Evolutionary conservation across 2,113 vertebrate species (phyloP).

Genomic region (Anoplopoma fimbria): DNA sequence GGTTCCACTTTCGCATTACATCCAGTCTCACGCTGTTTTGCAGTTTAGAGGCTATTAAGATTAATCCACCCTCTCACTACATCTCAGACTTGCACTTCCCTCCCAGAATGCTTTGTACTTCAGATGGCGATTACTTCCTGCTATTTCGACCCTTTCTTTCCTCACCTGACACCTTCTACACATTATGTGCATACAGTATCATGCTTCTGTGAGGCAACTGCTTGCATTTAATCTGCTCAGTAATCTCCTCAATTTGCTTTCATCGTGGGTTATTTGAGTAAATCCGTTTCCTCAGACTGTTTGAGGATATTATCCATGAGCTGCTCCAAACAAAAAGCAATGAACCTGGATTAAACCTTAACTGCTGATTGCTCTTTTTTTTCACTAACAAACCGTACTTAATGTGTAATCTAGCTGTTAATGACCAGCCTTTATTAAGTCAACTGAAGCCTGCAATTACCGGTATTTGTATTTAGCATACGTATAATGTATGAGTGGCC

Average conservation of each 20-base stretch:
- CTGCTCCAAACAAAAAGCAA: conserved; percentile 26
- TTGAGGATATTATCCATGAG: conserved; percentile 8
- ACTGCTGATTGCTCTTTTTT: background rate
- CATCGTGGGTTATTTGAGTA: conserved; percentile 27
- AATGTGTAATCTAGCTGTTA: conserved; percentile 24
- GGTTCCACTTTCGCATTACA: conserved; percentile 49
- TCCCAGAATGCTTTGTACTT: background rate
- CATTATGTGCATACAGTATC: background rate
- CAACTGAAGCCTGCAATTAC: background rate
- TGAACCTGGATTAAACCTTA: conserved; percentile 31
- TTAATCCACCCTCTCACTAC: conserved; percentile 20
- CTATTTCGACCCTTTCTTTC: conserved; percentile 16
- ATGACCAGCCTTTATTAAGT: background rate
- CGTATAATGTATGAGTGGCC: background rate
- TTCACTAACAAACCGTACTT: background rate
- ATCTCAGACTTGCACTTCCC: conserved; percentile 1
- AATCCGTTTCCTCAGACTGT: conserved; percentile 29
- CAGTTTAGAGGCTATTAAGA: conserved; percentile 28
- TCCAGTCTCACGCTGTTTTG: conserved; percentile 37
- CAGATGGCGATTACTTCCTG: conserved; percentile 19
- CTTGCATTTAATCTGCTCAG: conserved; percentile 49
- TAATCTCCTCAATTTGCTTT: conserved; percentile 39
- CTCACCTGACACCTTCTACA: conserved; percentile 14
- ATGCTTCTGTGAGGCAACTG: background rate
- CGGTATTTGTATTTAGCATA: background rate